Conservation (phyloP, 2,113 vertebrate genomes). For the Pithys albifrons region DNA sequence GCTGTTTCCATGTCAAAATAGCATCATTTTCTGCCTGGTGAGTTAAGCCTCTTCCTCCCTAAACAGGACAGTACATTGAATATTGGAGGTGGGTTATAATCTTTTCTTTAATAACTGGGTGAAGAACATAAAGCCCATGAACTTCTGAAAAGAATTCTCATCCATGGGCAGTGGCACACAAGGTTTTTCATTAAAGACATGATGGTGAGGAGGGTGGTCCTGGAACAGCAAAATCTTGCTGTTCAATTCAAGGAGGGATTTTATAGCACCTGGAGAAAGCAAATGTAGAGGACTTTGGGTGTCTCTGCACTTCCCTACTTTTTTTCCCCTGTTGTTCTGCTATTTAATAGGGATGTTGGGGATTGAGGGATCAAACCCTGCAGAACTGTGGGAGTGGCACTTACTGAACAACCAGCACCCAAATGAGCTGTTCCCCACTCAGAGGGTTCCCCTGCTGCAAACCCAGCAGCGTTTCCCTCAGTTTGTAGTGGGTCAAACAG, state of each 20-base stretch:
- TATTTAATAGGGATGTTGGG: background rate
- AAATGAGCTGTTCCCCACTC: background rate
- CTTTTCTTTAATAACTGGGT: background rate
- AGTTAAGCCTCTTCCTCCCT: background rate
- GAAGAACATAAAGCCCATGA: background rate
- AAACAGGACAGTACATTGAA: background rate
- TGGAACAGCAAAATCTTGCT: background rate
- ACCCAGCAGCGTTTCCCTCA: background rate
- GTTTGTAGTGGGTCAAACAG: background rate
- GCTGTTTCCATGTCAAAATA: background rate
- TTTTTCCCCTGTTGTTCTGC: background rate
- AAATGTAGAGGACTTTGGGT: background rate
- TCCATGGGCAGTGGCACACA: background rate
- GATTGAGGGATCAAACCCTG: background rate
- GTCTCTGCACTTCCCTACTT: rapidly evolving
- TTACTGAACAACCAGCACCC: rapidly evolving
- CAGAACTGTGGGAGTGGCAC: background rate
- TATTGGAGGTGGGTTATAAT: background rate
- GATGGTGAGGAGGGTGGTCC: background rate
- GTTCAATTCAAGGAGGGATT: background rate
- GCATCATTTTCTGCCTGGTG: background rate
- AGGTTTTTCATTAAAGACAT: background rate
- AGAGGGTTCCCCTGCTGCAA: background rate
- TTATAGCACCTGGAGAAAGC: background rate
- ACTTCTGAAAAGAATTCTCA: background rate